Conservation (phyloP, 2,888 invertebrate species). For the Acanthosepion pharaonis region DNA sequence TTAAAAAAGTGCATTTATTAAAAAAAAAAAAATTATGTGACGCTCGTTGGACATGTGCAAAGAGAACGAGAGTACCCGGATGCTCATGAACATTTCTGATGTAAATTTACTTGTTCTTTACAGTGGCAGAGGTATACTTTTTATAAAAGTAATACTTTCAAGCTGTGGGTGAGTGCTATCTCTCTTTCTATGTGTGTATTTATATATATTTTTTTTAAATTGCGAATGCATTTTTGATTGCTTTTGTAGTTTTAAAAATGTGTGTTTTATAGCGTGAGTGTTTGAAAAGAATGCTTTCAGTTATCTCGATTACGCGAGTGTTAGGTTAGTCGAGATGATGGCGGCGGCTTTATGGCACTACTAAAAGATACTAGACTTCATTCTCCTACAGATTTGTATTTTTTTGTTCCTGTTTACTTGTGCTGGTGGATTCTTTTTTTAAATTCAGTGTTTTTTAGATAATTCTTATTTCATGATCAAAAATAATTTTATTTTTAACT, state of each 20-base stretch:
- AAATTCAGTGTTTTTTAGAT: not conserved
- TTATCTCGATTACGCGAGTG: not conserved
- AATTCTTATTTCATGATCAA: not conserved
- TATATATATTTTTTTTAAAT: not conserved
- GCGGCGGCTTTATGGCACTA: not conserved
- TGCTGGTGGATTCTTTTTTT: not conserved
- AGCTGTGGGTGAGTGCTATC: slow-evolving; percentile 44
- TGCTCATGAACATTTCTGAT: slow-evolving; percentile 46
- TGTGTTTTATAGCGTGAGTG: not conserved
- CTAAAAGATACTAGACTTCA: too few relatives aligned
- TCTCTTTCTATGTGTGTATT: not conserved
- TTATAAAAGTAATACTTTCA: slow-evolving; percentile 37
- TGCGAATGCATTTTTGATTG: not conserved
- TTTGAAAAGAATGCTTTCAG: not conserved
- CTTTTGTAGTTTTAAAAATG: not conserved
- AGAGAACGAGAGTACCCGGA: slow-evolving; percentile 36
- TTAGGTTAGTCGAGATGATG: not conserved
- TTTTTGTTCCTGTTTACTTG: not conserved
- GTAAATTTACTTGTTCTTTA: not conserved
- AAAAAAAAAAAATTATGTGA: not conserved
- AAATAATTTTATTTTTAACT: not conserved
- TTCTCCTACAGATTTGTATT: not conserved
- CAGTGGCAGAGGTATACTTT: slow-evolving; percentile 41
- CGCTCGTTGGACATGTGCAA: slow-evolving; percentile 40
- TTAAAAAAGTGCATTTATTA: not conserved